phyloP scores from a whole-genome alignment of 2,113 vertebrate genomes.

The Callithrix jacchus region DNA sequence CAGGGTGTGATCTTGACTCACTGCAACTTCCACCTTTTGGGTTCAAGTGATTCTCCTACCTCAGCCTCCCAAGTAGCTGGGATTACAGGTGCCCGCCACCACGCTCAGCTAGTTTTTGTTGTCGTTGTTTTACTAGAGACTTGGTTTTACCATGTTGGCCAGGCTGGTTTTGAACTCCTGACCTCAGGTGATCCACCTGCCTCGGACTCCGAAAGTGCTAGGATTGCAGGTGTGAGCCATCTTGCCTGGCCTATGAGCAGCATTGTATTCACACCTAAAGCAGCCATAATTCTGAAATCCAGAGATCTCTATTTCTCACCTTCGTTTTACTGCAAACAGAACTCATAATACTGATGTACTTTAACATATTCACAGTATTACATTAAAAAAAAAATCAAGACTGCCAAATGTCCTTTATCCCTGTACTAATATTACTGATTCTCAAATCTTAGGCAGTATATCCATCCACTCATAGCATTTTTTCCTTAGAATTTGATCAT shows the following conservation, averaged over 20 bases:
- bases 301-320: slow-evolving; percentile 19
- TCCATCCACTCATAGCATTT: not conserved
- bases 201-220: too few relatives aligned
- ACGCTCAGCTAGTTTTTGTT: too few relatives aligned
- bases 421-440: not conserved
- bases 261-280: not conserved
- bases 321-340: not conserved
- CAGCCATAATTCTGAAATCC: slow-evolving; percentile 17
- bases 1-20: too few relatives aligned
- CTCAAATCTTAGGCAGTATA: slow-evolving; percentile 1
- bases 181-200: too few relatives aligned
- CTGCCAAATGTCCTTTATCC: not conserved
- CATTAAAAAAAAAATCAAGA: not conserved
- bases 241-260: not conserved
- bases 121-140: too few relatives aligned
- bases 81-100: too few relatives aligned
- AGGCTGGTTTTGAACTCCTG: too few relatives aligned
- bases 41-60: too few relatives aligned
- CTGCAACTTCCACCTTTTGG: too few relatives aligned
- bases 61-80: too few relatives aligned
- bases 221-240: too few relatives aligned
- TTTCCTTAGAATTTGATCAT: slow-evolving; percentile 24
- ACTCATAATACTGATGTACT: not conserved
- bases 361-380: slow-evolving; percentile 8
- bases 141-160: too few relatives aligned